A percentile compares a stretch with the other conserved stretches of the same genome.
Evolutionary conservation across 2,888 invertebrate species (phyloP).

Genomic region (Tromatobia lineatoria): DNA sequence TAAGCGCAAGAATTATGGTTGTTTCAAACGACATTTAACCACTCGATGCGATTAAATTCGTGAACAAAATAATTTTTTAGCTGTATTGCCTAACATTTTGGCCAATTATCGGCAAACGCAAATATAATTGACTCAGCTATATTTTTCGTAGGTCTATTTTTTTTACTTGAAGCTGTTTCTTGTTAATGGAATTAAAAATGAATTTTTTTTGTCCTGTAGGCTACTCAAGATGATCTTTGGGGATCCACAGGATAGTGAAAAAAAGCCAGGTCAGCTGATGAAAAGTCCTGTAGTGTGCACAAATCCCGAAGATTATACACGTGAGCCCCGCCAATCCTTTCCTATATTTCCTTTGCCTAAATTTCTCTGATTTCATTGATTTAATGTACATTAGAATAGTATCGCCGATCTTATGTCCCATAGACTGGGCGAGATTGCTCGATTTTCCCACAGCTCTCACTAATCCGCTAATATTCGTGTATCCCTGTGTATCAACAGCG

Average conservation of each 20-base stretch:
- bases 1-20: too few species aligned
- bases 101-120: too few species aligned
- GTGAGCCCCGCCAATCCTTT: conserved; percentile 76
- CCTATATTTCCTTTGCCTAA: conserved; percentile 48
- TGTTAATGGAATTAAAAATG: conserved; percentile 14
- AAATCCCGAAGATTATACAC: conserved; percentile 78
- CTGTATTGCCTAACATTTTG: too few species aligned
- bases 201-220: conserved; percentile 69
- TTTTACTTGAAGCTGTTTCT: too few species aligned
- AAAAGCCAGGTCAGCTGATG: conserved; percentile 77
- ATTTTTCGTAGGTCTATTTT: too few species aligned
- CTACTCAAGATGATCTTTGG: conserved; percentile 76
- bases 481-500: conserved; percentile 76
- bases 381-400: conserved; percentile 1
- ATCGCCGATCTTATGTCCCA: conserved; percentile 24
- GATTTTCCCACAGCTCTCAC: conserved; percentile 12
- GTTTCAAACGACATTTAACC: too few species aligned
- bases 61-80: too few species aligned
- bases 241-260: conserved; percentile 61
- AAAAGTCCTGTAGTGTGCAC: conserved; percentile 73
- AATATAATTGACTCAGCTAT: too few species aligned
- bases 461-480: conserved; percentile 65
- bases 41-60: too few species aligned
- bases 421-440: conserved; percentile 34
- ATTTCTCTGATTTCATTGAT: conserved; percentile 6